phyloP scores from a whole-genome alignment of 1,140 invertebrate genomes.

The Drosophila nasuta region DNA sequence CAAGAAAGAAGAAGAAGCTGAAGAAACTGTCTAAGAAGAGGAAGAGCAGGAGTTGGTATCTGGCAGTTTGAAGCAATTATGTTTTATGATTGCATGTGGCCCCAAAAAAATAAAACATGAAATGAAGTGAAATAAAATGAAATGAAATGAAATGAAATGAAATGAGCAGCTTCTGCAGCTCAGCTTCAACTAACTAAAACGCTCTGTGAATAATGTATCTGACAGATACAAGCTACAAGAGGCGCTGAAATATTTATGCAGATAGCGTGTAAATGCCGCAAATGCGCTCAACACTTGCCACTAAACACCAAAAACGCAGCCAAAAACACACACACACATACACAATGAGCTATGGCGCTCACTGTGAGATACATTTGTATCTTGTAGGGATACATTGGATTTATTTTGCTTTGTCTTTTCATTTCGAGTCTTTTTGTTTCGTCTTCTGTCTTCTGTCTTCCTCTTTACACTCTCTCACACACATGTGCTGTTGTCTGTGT shows the following conservation, averaged over 20 bases:
- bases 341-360: conserved; percentile 38
- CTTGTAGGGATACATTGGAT: conserved; percentile 41
- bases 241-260: conserved; percentile 62
- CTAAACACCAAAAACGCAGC: conserved; percentile 26
- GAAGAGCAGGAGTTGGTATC: conserved; percentile 35
- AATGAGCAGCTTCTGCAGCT: background rate
- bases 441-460: background rate
- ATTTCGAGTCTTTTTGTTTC: background rate
- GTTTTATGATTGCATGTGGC: conserved; percentile 47
- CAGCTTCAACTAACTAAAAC: conserved; percentile 19
- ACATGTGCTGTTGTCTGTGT: conserved; percentile 12
- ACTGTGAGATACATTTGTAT: conserved; percentile 66
- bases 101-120: conserved; percentile 24
- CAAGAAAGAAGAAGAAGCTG: conserved; percentile 5
- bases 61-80: conserved; percentile 44
- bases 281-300: conserved; percentile 32
- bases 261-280: conserved; percentile 50
- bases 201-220: conserved; percentile 64
- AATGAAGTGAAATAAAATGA: background rate
- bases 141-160: conserved; percentile 1
- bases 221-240: conserved; percentile 41
- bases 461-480: conserved; percentile 10
- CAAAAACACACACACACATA: conserved; percentile 26
- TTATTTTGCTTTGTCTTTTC: conserved; percentile 43
- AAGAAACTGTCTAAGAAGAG: conserved; percentile 1